Evolutionary conservation across 2,113 vertebrate genomes (phyloP).

Genomic region (Dolichallabes microphthalmus): DNA sequence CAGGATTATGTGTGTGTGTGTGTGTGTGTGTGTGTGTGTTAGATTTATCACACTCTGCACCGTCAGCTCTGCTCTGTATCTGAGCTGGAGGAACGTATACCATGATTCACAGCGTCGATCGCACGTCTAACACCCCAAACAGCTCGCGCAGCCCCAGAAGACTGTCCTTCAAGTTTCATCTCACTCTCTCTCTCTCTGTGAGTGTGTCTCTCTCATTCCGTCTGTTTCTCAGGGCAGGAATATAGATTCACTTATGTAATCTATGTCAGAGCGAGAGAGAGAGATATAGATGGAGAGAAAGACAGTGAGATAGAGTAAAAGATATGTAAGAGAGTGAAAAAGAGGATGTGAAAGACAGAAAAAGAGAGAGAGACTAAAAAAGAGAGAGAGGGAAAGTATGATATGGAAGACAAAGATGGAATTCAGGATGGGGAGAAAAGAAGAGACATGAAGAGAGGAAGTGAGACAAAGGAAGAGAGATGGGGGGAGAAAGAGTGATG

Average conservation of each 20-base stretch:
- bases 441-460: not conserved
- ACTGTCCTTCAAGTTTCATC: slow-evolving; percentile 46
- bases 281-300: not conserved
- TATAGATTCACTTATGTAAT: not conserved
- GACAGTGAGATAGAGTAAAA: not conserved
- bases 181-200: not conserved
- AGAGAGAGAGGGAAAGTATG: not conserved
- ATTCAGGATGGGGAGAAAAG: not conserved
- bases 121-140: slow-evolving; percentile 31
- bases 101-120: slow-evolving; percentile 43
- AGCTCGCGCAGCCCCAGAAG: not conserved
- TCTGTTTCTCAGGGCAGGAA: not conserved
- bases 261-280: not conserved
- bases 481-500: too few species aligned
- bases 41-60: not conserved
- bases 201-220: not conserved
- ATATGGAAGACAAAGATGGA: not conserved
- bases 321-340: not conserved
- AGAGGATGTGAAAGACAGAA: not conserved
- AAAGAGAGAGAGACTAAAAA: too few species aligned
- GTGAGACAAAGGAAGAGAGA: too few species aligned
- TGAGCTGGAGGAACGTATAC: slow-evolving; percentile 32
- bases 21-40: not conserved
- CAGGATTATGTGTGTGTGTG: not conserved
- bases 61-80: slow-evolving; percentile 32